Evolutionary conservation across 1,140 invertebrate genomes (phyloP).

Genomic region (Calycopis cecrops): DNA sequence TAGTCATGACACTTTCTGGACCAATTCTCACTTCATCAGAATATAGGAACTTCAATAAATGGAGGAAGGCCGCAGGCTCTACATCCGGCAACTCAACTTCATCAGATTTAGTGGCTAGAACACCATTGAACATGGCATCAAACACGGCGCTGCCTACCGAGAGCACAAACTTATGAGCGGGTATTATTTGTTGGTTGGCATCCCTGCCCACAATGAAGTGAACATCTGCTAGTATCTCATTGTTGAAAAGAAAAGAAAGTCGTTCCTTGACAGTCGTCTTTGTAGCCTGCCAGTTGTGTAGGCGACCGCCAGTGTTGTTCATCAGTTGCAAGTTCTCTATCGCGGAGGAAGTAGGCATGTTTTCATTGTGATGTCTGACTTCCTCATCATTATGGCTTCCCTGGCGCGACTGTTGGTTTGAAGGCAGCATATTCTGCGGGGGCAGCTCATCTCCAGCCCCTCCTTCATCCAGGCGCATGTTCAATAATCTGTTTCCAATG

Average conservation of each 20-base stretch:
- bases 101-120: constrained; percentile 79
- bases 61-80: constrained; percentile 85
- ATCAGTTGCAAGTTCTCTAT: constrained; percentile 58
- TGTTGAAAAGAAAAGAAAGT: constrained; percentile 87
- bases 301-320: constrained; percentile 56
- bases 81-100: constrained; percentile 90
- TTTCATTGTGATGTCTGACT: constrained; percentile 41
- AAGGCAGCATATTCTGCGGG: constrained; percentile 71
- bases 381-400: constrained; percentile 47
- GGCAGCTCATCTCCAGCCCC: constrained; percentile 47
- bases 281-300: constrained; percentile 81
- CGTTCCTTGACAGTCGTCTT: constrained; percentile 86
- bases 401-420: constrained; percentile 56
- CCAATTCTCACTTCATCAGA: constrained; percentile 91
- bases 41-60: constrained; percentile 85
- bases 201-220: constrained; percentile 86
- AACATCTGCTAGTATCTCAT: constrained; percentile 87
- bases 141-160: constrained; percentile 90
- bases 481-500: constrained; percentile 53
- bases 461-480: constrained; percentile 47
- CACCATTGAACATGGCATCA: constrained; percentile 92
- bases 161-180: constrained; percentile 90
- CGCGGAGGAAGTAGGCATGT: constrained; percentile 51
- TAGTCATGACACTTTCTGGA: constrained; percentile 91
- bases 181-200: constrained; percentile 82